Evolutionary conservation across 2,797 vertebrate species (phyloP), one percentile per base, ranked within the genome.

Genomic region (Smutsia gigantea): DNA sequence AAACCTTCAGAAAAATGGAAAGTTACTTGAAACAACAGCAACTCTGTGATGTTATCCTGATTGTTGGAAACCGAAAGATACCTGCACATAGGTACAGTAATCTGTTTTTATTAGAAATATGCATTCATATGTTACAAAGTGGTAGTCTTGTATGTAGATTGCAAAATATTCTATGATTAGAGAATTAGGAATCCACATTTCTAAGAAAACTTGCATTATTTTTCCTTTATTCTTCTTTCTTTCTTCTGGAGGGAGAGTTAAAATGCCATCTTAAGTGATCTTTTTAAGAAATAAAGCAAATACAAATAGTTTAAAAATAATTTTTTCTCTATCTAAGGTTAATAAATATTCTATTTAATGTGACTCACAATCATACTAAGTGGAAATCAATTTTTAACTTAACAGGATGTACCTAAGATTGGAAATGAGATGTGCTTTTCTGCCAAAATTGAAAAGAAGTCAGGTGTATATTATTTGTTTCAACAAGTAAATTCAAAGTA

Each of bases 1-100:
- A 99, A 98, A 99, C 98, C 46, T 99, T 99, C 97, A 97, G 98
- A 83, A 99, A 99, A 92, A 99, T 99, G 99, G 99, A 99, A 97
- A 99, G 97, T 96, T 99, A 99, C 94, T 1, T 99, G 97, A 99
- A 99, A 85, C 99, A 99, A 74, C 99, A 99, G 57, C 99, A 99
- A 75, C 99, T 99, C 68, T 99, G 99, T 96, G 99, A 99, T 0
- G 99, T 99, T 92, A 99, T 99, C 63, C 96, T 99, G 63, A 98
- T 99, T 93, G 99, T 98, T 53, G 99, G 99, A 18, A 98, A 99
- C 49, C 98, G 99, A 93, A 99, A 99, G 95, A 99, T 99, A 97
- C 99, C 99, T 93, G 99, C 99, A 46, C 99, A 99, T 87, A 99
- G 99, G 99, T 99, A 98, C 17, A 95, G 85, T 81, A 15, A 11